Base-by-base conservation (phyloP, 2,113 vertebrate genomes). In the Penelope pileata region DNA sequence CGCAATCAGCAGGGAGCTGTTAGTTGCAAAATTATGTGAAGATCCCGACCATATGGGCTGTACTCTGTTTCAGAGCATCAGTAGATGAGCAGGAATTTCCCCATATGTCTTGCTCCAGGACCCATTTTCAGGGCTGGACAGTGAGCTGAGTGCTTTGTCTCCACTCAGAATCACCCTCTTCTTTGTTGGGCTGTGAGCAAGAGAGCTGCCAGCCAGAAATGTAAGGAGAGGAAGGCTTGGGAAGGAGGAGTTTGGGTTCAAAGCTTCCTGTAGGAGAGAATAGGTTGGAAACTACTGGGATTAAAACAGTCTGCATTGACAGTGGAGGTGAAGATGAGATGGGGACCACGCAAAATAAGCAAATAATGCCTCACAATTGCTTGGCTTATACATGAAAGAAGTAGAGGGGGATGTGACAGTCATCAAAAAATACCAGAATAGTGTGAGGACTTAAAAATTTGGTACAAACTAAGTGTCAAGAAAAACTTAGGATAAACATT, bases 11-110 rank as follows among this genome's bases (percentile, higher is more conserved):
- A 90, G 93, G 90, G 93, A 97, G 76, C 79, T 91, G 90, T 90
- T 93, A 86, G 87, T 93, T 94, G 88, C 93, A 93, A 96, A 95
- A 96, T 74, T 58, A 69, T 94, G 69, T 94, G 56, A 97, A 94
- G 80, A 94, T 95, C 73, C 90, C 95, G 90, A 75, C 91, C 92
- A 91, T 90, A 83, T 93, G 95, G 87, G 80, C 77, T 86, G 43
- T 94, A 6, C 47, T 86, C 7, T 40, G 40, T 59, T 83, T 80
- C 56, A 82, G 76, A 85, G 78, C 59, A 77, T 43, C 9, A 24
- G 74, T 84, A 83, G 86, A 83, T 58, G 93, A 91, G 69, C 56
- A 48, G 83, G 47, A 45, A 75, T 94, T 95, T 90, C 79, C 82
- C 82, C 30, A n/a, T 67, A 32, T 14, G 0, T 82, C 66, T 77